Evolutionary conservation across 1,140 invertebrate genomes (phyloP).

Genomic region (Onthophagus taurus): DNA sequence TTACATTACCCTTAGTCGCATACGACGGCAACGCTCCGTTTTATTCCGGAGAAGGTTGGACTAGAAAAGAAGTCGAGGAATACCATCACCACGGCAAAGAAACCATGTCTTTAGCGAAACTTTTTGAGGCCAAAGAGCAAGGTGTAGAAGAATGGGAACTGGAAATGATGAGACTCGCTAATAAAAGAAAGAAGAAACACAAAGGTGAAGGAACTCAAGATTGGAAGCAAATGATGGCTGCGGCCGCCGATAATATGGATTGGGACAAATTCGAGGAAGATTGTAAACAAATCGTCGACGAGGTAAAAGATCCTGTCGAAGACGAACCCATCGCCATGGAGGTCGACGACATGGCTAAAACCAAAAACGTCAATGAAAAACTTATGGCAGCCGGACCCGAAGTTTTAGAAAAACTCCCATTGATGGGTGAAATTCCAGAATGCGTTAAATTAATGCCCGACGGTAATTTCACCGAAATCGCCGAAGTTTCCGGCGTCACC

Average conservation of each 20-base stretch:
- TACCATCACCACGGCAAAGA: conserved; percentile 43
- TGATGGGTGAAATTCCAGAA: conserved; percentile 50
- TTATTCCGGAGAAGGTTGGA: conserved; percentile 51
- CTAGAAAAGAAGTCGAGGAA: conserved; percentile 51
- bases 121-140: conserved; percentile 67
- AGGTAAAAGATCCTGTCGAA: conserved; percentile 29
- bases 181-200: conserved; percentile 33
- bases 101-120: conserved; percentile 53
- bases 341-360: conserved; percentile 44
- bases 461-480: conserved; percentile 47
- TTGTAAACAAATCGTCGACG: conserved; percentile 34
- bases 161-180: conserved; percentile 33
- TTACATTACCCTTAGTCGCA: conserved; percentile 57
- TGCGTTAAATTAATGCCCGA: conserved; percentile 51
- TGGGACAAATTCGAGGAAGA: conserved; percentile 39
- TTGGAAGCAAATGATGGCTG: conserved; percentile 31
- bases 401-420: conserved; percentile 46
- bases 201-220: conserved; percentile 35
- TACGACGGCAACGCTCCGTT: conserved; percentile 48
- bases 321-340: conserved; percentile 38
- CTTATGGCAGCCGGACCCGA: conserved; percentile 43
- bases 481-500: conserved; percentile 53
- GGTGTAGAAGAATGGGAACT: conserved; percentile 49
- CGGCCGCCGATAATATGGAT: conserved; percentile 31
- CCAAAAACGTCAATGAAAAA: conserved; percentile 45